Evolutionary conservation across 2,113 vertebrate genomes (phyloP).

Genomic region (Lagopus leucura): DNA sequence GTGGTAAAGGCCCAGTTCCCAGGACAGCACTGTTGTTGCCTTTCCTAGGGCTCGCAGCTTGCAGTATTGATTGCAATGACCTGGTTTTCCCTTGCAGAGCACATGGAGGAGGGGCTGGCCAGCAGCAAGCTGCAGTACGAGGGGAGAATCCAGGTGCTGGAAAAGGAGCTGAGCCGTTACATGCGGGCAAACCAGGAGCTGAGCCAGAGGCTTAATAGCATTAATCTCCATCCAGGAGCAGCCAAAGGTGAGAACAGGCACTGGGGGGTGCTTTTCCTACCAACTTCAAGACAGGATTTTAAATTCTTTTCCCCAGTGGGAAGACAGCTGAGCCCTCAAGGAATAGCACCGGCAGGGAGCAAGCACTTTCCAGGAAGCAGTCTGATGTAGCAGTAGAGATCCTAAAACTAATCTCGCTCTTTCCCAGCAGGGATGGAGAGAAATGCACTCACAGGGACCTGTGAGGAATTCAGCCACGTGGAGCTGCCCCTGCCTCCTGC

Average conservation of each 20-base stretch:
- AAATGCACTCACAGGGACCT: not conserved
- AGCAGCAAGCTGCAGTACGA: slow-evolving; percentile 92
- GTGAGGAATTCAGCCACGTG: slow-evolving; percentile 29
- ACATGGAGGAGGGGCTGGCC: slow-evolving; percentile 89
- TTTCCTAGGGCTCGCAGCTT: not conserved
- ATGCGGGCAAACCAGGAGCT: slow-evolving; percentile 89
- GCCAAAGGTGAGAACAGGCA: slow-evolving; percentile 78
- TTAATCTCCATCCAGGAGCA: slow-evolving; percentile 72
- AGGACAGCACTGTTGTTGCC: rapidly evolving
- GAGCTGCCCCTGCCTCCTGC: not conserved
- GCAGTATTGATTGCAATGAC: not conserved
- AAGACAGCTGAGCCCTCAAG: not conserved
- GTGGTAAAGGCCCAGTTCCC: slow-evolving; percentile 74
- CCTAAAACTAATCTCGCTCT: not conserved
- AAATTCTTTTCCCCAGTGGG: not conserved
- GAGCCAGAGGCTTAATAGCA: slow-evolving; percentile 80
- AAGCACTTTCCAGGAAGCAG: not conserved
- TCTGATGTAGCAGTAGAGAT: not conserved
- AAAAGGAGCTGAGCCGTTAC: slow-evolving; percentile 87
- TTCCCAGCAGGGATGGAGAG: slow-evolving; percentile 56
- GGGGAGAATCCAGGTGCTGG: slow-evolving; percentile 87
- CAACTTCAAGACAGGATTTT: not conserved
- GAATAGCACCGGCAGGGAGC: not conserved
- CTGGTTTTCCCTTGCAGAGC: slow-evolving; percentile 76
- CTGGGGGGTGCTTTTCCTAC: not conserved